These are phyloP conservation scores for Dinoponera quadriceps DNA, from an alignment of 1,140 invertebrate genomes.

Conservation along the genomic window DNA sequence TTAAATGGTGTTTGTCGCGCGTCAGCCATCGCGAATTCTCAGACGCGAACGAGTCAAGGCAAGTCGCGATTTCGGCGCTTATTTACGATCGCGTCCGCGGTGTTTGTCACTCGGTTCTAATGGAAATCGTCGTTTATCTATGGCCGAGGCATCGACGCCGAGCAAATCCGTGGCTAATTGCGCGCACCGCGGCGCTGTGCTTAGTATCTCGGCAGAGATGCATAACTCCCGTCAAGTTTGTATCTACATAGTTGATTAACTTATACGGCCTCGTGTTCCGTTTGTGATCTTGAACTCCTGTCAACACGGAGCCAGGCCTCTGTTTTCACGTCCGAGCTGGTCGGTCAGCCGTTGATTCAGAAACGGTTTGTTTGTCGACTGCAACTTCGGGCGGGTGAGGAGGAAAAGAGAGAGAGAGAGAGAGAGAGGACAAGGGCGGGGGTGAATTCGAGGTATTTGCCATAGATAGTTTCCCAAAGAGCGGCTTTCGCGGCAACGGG, in stretches of 20 bases:
- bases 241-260: conserved; percentile 69
- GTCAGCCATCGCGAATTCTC: background rate
- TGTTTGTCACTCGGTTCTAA: conserved; percentile 59
- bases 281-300: conserved; percentile 73
- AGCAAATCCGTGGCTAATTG: conserved; percentile 70
- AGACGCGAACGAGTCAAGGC: conserved; percentile 5
- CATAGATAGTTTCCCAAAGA: conserved; percentile 75
- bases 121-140: conserved; percentile 77
- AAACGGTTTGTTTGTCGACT: conserved; percentile 71
- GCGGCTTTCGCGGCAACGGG: conserved; percentile 12
- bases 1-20: conserved; percentile 20
- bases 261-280: conserved; percentile 70
- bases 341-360: conserved; percentile 64
- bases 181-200: conserved; percentile 44
- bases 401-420: too few species aligned
- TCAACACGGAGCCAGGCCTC: conserved; percentile 38
- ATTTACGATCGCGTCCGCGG: conserved; percentile 28
- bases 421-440: conserved; percentile 26
- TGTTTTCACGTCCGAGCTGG: conserved; percentile 23
- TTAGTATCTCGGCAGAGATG: conserved; percentile 32
- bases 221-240: conserved; percentile 52
- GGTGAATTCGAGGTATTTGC: conserved; percentile 73
- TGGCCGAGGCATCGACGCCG: conserved; percentile 48
- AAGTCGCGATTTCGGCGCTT: conserved; percentile 19
- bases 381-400: background rate